Conservation (phyloP, 2,113 vertebrate genomes). For the Peucedramus taeniatus region DNA sequence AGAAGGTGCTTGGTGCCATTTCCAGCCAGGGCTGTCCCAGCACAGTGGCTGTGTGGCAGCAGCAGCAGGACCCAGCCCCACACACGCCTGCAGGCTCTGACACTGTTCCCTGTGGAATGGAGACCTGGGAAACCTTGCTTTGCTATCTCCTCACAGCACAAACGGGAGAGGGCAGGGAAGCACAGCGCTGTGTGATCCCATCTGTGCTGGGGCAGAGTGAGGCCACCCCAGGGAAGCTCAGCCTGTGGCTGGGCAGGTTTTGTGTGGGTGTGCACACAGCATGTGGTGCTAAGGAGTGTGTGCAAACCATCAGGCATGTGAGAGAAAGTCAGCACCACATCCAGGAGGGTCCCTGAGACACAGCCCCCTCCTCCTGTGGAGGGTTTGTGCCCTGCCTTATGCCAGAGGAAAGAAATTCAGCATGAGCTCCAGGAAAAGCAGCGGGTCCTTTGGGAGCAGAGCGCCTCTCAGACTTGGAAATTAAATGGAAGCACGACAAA, state of each 20-base stretch:
- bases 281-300: background rate
- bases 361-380: background rate
- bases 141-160: background rate
- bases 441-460: background rate
- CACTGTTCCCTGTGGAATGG: background rate
- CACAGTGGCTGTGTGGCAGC: background rate
- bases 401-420: background rate
- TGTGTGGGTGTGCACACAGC: background rate
- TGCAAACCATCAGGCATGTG: background rate
- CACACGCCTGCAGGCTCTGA: background rate
- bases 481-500: constrained; percentile 34
- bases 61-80: background rate
- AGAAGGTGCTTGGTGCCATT: background rate
- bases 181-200: background rate
- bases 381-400: background rate
- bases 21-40: background rate
- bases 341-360: background rate
- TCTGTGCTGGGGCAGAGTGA: background rate
- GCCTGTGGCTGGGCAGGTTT: background rate
- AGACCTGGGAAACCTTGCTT: background rate
- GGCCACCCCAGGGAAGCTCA: background rate
- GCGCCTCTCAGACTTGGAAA: background rate
- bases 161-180: background rate
- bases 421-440: background rate
- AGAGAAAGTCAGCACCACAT: background rate